A percentile compares a stretch with the other conserved stretches of the same genome.
Conservation (phyloP, 2,888 invertebrate genomes). For the Drosophila antonietae region DNA sequence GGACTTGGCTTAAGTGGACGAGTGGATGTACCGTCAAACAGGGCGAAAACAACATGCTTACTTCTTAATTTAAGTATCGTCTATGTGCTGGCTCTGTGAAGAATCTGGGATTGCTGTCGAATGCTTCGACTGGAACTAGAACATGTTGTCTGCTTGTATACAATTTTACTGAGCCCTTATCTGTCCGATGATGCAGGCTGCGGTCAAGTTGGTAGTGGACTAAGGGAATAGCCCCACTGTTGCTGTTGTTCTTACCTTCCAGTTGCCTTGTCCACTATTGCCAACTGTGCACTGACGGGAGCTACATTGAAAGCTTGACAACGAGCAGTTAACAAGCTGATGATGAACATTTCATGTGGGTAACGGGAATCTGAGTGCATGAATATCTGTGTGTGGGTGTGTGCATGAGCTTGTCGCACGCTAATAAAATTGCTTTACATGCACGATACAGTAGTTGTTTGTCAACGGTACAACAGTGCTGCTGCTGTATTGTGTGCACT, state of each 20-base stretch:
- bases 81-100: conserved; percentile 3
- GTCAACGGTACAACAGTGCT: conserved; percentile 22
- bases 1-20: neutral
- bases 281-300: conserved; percentile 40
- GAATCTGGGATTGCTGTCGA: conserved; percentile 3
- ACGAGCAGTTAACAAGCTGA: conserved; percentile 59
- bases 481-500: conserved; percentile 11
- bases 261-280: conserved; percentile 37
- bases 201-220: conserved; percentile 8
- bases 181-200: conserved; percentile 28
- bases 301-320: conserved; percentile 41
- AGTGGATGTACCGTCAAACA: neutral
- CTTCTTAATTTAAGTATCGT: conserved; percentile 22
- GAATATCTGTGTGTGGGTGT: conserved; percentile 6
- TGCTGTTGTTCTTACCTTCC: conserved; percentile 21
- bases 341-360: conserved; percentile 47
- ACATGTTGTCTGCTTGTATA: conserved; percentile 31
- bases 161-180: conserved; percentile 36
- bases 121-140: conserved; percentile 28
- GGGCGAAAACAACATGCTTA: conserved; percentile 19
- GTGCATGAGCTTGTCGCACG: conserved; percentile 24
- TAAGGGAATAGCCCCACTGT: neutral
- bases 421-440: conserved; percentile 38
- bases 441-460: conserved; percentile 29
- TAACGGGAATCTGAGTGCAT: conserved; percentile 3